Percentiles rank a stretch among this genome's conserved stretches.
These are phyloP conservation scores for Aselliscus stoliczkanus DNA, from an alignment of 2,797 vertebrate genomes.

Conservation along the genomic window DNA sequence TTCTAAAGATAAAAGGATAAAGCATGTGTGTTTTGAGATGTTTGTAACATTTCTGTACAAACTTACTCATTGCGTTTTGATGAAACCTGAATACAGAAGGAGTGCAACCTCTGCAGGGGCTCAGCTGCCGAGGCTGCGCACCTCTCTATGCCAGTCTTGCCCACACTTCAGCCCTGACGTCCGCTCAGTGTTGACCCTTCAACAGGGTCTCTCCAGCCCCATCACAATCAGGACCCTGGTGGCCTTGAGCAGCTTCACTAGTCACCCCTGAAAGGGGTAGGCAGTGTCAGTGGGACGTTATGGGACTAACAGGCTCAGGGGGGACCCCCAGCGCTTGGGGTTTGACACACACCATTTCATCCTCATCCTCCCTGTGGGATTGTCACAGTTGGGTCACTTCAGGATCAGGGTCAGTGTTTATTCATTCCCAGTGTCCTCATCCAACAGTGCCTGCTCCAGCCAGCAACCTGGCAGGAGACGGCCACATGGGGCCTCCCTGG, in stretches of 20 bases:
- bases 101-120: not conserved
- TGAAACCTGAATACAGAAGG: too few species aligned
- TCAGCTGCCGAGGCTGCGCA: not conserved
- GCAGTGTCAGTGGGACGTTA: accelerated
- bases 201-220: not conserved
- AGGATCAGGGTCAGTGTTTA: not conserved
- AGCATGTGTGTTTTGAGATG: not conserved
- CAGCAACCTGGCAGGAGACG: not conserved
- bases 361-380: too few species aligned
- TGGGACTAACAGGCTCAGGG: not conserved
- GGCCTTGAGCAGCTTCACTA: accelerated
- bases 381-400: not conserved
- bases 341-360: not conserved
- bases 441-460: not conserved
- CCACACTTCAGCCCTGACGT: not conserved
- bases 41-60: not conserved
- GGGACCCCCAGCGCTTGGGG: too few species aligned
- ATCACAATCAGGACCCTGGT: not conserved
- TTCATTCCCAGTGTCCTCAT: not conserved
- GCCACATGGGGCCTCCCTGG: accelerated
- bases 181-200: not conserved
- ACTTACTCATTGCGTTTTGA: not conserved
- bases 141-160: not conserved
- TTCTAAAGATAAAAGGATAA: not conserved
- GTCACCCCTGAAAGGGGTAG: not conserved